Conservation (phyloP, 2,113 vertebrate genomes). For the Phalacrocorax carbo region DNA sequence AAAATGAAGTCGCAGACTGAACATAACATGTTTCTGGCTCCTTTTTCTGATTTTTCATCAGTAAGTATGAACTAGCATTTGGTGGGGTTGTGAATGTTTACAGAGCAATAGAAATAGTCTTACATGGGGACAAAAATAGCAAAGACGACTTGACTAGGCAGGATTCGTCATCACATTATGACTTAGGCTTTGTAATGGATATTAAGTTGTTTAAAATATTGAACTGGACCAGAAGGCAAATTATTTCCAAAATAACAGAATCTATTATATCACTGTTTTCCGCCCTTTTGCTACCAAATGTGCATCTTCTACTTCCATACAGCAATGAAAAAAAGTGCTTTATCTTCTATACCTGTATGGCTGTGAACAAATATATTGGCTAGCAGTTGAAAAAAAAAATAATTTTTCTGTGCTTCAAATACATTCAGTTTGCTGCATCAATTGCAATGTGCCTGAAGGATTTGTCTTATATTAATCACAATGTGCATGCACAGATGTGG, state of each 20-base stretch:
- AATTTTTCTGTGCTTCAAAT: constrained; percentile 28
- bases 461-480: constrained; percentile 47
- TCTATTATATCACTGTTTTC: neutral
- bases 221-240: neutral
- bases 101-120: constrained; percentile 57
- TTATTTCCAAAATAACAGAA: neutral
- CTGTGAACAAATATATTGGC: constrained; percentile 32
- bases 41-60: constrained; percentile 41
- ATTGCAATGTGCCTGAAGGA: constrained; percentile 35
- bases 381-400: neutral
- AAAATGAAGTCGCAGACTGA: constrained; percentile 71
- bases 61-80: constrained; percentile 69
- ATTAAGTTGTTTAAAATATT: constrained; percentile 13
- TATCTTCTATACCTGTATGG: constrained; percentile 16
- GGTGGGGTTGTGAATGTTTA: constrained; percentile 65
- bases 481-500: constrained; percentile 37
- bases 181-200: constrained; percentile 12
- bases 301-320: neutral
- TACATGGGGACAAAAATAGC: constrained; percentile 51
- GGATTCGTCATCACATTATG: constrained; percentile 21
- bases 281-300: neutral
- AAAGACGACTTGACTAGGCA: constrained; percentile 29
- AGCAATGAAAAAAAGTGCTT: neutral
- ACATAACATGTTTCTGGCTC: constrained; percentile 57
- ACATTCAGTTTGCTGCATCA: constrained; percentile 33